These are phyloP conservation scores for Meloidogyne hapla DNA, from an alignment of 1,140 invertebrate genomes.

Conservation along the genomic window DNA sequence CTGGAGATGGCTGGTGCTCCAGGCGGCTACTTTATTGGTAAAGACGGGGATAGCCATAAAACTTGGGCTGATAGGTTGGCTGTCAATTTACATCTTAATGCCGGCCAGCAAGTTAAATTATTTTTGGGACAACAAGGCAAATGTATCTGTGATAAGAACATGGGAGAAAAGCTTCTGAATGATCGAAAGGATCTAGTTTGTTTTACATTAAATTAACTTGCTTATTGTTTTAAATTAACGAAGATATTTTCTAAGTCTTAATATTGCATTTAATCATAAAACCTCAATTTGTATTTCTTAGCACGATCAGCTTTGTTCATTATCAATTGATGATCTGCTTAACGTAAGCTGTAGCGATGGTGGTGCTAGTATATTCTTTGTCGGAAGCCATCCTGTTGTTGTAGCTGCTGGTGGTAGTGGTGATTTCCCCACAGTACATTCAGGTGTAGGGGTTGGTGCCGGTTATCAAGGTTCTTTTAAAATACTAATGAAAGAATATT, in stretches of 20 bases:
- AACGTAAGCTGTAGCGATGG: constrained; percentile 39
- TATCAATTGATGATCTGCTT: not conserved
- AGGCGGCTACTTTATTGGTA: constrained; percentile 31
- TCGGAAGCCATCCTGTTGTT: constrained; percentile 15
- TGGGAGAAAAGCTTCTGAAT: not conserved
- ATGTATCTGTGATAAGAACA: constrained; percentile 41
- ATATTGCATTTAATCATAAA: too few relatives aligned
- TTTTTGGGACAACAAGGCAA: constrained; percentile 34
- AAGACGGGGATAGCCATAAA: not conserved
- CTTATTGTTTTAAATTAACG: too few relatives aligned
- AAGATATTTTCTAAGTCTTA: too few relatives aligned
- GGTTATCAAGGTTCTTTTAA: not conserved
- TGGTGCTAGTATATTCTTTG: constrained; percentile 37
- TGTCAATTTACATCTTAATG: constrained; percentile 33
- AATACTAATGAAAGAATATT: not conserved
- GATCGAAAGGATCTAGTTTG: too few relatives aligned
- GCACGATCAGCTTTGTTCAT: not conserved
- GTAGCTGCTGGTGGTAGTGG: constrained; percentile 48
- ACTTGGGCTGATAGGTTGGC: constrained; percentile 34
- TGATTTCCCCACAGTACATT: constrained; percentile 2
- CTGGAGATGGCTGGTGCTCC: constrained; percentile 46
- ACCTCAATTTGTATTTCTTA: not conserved
- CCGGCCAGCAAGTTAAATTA: constrained; percentile 38
- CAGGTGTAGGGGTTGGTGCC: too few relatives aligned
- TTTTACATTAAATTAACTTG: too few relatives aligned